These are phyloP conservation scores for Pterostichus niger DNA, from an alignment of 2,888 invertebrate species.

Conservation along the genomic window DNA sequence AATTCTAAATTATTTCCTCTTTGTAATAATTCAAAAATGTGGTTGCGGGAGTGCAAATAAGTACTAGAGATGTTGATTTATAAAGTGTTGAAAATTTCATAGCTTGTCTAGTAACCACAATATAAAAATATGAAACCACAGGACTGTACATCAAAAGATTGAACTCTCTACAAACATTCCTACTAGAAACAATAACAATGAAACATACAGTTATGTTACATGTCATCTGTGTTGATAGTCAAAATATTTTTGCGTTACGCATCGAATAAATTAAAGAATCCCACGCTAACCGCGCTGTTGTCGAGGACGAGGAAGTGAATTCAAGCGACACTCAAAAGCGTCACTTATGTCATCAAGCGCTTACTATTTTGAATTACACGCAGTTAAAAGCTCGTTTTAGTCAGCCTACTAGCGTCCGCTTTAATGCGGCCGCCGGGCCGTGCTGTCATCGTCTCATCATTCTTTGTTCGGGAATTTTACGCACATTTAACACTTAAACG, in stretches of 20 bases:
- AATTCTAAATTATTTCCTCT: too few species aligned
- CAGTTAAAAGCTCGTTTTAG: conserved; percentile 21
- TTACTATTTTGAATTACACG: conserved; percentile 42
- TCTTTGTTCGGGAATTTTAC: neutral
- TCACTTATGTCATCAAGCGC: conserved; percentile 31
- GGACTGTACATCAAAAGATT: neutral
- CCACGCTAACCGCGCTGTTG: conserved; percentile 2
- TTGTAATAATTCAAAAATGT: too few species aligned
- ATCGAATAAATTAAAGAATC: conserved; percentile 8
- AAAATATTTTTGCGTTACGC: conserved; percentile 31
- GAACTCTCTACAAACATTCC: neutral
- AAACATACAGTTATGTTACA: conserved; percentile 6
- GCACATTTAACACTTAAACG: neutral
- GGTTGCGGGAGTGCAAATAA: too few species aligned
- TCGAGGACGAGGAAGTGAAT: conserved; percentile 44
- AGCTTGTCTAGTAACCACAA: too few species aligned
- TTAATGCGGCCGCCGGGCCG: neutral
- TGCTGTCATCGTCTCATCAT: too few species aligned
- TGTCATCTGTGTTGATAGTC: conserved; percentile 39
- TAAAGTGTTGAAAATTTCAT: too few species aligned
- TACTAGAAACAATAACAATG: conserved; percentile 10
- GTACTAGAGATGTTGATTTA: too few species aligned
- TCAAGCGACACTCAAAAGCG: neutral
- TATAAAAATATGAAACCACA: too few species aligned
- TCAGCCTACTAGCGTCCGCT: conserved; percentile 15